Evolutionary conservation across 1,140 invertebrate genomes (phyloP).

Genomic region (Heliconius congener): DNA sequence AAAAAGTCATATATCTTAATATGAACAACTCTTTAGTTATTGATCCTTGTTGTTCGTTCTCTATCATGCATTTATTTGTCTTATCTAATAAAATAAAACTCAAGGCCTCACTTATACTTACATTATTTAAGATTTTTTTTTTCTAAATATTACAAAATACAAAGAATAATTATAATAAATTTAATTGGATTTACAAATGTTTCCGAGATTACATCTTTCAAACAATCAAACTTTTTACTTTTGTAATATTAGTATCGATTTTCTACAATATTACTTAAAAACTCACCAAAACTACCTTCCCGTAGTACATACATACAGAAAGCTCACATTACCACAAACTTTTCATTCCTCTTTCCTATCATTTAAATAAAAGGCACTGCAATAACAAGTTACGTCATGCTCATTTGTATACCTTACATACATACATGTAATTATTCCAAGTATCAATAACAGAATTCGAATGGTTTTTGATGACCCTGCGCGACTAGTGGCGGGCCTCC

Average conservation of each 20-base stretch:
- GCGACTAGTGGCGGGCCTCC: constrained; percentile 53
- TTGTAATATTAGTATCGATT: too few relatives aligned
- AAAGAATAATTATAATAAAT: too few relatives aligned
- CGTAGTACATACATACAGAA: background rate
- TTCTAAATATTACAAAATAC: too few relatives aligned
- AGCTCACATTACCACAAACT: background rate
- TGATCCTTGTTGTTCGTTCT: too few relatives aligned
- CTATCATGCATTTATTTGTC: too few relatives aligned
- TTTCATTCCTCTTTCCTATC: background rate
- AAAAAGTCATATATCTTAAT: too few relatives aligned
- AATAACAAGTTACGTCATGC: constrained; percentile 6
- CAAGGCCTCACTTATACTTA: background rate
- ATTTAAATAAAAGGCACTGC: too few relatives aligned
- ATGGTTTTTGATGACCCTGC: constrained; percentile 40
- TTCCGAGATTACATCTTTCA: too few relatives aligned
- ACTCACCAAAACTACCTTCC: background rate
- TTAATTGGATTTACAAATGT: background rate
- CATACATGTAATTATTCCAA: constrained; percentile 16
- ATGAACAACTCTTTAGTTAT: too few relatives aligned
- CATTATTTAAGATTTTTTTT: background rate
- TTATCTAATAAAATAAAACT: too few relatives aligned
- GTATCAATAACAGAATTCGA: constrained; percentile 22
- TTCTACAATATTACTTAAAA: background rate
- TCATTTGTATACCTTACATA: constrained; percentile 6
- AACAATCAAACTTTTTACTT: too few relatives aligned